phyloP scores from a whole-genome alignment of 2,113 vertebrate species.

The Crotalus viridis region DNA sequence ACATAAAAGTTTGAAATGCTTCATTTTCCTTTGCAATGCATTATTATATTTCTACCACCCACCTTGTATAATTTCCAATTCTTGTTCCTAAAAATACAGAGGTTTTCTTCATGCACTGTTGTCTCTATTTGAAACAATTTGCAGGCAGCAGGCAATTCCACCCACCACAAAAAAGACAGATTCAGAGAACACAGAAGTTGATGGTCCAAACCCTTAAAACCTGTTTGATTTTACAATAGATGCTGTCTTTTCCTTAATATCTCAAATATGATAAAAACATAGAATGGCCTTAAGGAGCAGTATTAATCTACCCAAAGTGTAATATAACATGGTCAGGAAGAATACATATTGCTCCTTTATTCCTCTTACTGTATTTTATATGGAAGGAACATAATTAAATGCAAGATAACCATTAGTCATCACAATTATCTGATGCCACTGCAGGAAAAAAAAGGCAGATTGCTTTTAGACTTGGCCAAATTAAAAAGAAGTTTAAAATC shows the following conservation, averaged over 20 bases:
- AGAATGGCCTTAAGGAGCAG: neutral
- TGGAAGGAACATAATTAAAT: neutral
- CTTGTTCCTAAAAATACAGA: slow-evolving; percentile 61
- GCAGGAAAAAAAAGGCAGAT: neutral
- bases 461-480: neutral
- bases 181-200: neutral
- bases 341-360: neutral
- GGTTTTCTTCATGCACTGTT: slow-evolving; percentile 51
- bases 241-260: neutral
- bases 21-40: slow-evolving; percentile 24
- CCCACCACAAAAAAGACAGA: slow-evolving; percentile 51
- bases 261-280: neutral
- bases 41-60: slow-evolving; percentile 59
- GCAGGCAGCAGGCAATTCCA: slow-evolving; percentile 60
- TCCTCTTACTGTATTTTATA: neutral
- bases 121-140: slow-evolving; percentile 64
- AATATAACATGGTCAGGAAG: neutral
- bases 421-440: neutral
- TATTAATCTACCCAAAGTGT: neutral
- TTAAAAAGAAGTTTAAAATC: neutral
- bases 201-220: neutral
- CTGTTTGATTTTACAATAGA: neutral
- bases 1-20: neutral
- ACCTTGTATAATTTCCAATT: slow-evolving; percentile 57
- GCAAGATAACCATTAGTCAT: neutral